phyloP scores from a whole-genome alignment of 2,113 vertebrate genomes.

The Vanacampus margaritifer region DNA sequence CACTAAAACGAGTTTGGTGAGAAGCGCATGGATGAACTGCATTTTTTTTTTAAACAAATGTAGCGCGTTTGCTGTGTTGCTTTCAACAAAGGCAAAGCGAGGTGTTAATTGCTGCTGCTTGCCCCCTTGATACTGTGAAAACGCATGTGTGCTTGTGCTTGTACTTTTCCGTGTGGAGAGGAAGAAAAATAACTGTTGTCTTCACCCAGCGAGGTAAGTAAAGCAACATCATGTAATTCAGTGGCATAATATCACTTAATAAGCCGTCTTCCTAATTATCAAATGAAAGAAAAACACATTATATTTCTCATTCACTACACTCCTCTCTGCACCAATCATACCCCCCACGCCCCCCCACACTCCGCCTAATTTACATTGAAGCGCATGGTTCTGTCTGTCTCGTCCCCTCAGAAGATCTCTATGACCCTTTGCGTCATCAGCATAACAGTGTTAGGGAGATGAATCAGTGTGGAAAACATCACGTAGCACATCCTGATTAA shows the following conservation, averaged over 20 bases:
- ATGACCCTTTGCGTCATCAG: constrained; percentile 46
- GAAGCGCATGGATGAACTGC: constrained; percentile 9
- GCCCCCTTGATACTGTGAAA: constrained; percentile 1
- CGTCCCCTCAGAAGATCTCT: constrained; percentile 24
- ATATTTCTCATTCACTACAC: neutral
- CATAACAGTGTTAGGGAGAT: constrained; percentile 40
- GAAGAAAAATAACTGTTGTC: constrained; percentile 10
- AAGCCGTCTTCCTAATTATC: neutral
- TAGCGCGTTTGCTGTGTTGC: constrained; percentile 34
- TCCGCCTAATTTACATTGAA: neutral
- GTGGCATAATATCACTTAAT: constrained; percentile 5
- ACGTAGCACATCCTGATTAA: constrained; percentile 53
- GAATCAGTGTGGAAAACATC: constrained; percentile 47
- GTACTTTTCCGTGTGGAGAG: constrained; percentile 2
- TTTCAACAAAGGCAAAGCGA: constrained; percentile 41
- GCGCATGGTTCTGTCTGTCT: constrained; percentile 3
- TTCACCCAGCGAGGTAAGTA: constrained; percentile 5
- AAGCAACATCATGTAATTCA: constrained; percentile 15
- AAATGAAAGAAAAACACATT: constrained; percentile 1
- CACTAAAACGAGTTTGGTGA: constrained; percentile 3
- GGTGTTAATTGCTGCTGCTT: constrained; percentile 55
- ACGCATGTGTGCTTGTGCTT: constrained; percentile 13
- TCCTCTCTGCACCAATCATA: neutral
- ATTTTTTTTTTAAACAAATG: constrained; percentile 24
- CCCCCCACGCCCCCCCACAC: too few relatives aligned